phyloP scores from a whole-genome alignment of 1,140 invertebrate genomes.

The Drosophila watanabei region DNA sequence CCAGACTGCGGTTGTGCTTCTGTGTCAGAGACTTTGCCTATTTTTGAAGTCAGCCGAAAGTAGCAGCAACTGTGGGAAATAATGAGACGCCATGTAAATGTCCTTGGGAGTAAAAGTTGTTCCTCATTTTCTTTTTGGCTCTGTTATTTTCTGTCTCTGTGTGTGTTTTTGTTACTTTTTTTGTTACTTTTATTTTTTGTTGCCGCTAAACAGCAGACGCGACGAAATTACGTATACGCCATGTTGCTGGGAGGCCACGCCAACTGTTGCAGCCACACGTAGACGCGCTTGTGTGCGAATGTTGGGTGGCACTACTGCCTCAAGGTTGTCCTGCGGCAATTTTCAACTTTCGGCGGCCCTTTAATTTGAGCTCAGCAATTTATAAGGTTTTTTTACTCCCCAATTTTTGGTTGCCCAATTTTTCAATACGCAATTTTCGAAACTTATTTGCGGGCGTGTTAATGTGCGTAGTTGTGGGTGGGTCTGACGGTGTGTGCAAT shows the following conservation, averaged over 20 bases:
- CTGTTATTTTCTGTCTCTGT: constrained; percentile 12
- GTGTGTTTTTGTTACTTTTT: constrained; percentile 19
- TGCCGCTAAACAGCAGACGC: constrained; percentile 64
- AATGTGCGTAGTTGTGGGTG: constrained; percentile 20
- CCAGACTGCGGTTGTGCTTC: constrained; percentile 10
- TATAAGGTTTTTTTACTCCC: constrained; percentile 35
- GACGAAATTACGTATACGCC: constrained; percentile 69
- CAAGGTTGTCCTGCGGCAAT: constrained; percentile 55
- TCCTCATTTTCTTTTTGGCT: constrained; percentile 41
- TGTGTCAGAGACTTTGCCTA: constrained; percentile 44
- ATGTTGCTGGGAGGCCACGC: constrained; percentile 45
- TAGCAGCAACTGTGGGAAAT: constrained; percentile 45
- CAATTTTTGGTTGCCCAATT: constrained; percentile 17
- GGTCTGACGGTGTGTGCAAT: background rate
- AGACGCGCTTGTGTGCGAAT: constrained; percentile 13
- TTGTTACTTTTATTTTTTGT: constrained; percentile 8
- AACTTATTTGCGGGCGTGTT: constrained; percentile 32
- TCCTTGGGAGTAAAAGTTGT: constrained; percentile 60
- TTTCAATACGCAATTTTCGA: constrained; percentile 44
- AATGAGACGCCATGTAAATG: constrained; percentile 54
- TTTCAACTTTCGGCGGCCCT: constrained; percentile 47
- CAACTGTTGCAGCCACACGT: constrained; percentile 68
- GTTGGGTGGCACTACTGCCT: constrained; percentile 16
- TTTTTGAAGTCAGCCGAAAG: constrained; percentile 40
- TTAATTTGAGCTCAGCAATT: constrained; percentile 68